These are phyloP conservation scores for Cyclargus thomasi DNA, from an alignment of 1,140 invertebrate genomes.

Conservation along the genomic window DNA sequence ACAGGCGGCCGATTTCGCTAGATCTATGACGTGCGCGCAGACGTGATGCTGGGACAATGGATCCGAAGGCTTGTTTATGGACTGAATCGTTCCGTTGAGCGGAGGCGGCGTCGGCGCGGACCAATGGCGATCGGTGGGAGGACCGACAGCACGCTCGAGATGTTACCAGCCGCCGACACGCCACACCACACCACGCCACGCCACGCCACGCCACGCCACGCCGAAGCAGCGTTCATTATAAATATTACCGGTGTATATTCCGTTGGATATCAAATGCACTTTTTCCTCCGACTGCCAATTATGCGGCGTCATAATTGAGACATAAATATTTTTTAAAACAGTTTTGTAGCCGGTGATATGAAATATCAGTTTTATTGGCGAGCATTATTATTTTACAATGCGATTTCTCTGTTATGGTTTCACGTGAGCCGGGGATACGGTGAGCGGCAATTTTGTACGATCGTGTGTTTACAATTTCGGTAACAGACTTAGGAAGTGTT, in stretches of 20 bases:
- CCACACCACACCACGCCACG: neutral
- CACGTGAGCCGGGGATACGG: neutral
- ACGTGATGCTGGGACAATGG: slow-evolving; percentile 63
- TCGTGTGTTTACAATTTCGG: neutral
- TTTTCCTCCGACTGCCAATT: slow-evolving; percentile 11
- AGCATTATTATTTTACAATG: neutral
- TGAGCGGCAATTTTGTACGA: too few species aligned
- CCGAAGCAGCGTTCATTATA: slow-evolving; percentile 50
- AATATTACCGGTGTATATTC: slow-evolving; percentile 44
- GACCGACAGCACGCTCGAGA: slow-evolving; percentile 47
- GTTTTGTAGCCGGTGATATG: neutral
- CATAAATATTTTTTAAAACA: slow-evolving; percentile 3
- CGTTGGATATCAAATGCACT: slow-evolving; percentile 7
- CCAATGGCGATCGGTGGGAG: slow-evolving; percentile 41
- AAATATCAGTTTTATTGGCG: neutral
- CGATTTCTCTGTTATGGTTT: neutral
- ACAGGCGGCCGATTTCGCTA: slow-evolving; percentile 34
- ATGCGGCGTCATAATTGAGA: slow-evolving; percentile 19
- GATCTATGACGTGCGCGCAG: slow-evolving; percentile 55
- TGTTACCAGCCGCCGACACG: slow-evolving; percentile 28
- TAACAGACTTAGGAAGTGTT: neutral
- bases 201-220: slow-evolving; percentile 12
- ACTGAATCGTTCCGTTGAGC: slow-evolving; percentile 67
- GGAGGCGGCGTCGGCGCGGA: slow-evolving; percentile 55
- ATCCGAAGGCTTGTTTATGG: slow-evolving; percentile 69